Evolutionary conservation across 1,140 invertebrate genomes (phyloP), one percentile per base, ranked within the genome.

Genomic region (Theocolax elegans): DNA sequence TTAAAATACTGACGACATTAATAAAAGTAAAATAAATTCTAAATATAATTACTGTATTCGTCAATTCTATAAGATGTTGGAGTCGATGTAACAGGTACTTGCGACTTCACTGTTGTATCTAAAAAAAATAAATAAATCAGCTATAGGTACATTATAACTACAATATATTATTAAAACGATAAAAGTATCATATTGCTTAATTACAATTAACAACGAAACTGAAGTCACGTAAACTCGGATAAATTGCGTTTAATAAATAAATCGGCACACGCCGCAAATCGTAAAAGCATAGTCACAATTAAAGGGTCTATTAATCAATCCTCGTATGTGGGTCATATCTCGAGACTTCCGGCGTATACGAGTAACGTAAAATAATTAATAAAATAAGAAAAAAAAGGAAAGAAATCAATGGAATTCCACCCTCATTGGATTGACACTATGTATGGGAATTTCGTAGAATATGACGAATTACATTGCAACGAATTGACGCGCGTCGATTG

Each of bases 281-380:
- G 21, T 56, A 40, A 68, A 40, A 29, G 12, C 44, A 12, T 49
- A 19, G 6, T 31, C 25, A 25, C 66, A 68, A 68, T 68, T 68
- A 68, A 60, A 60, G 23, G 21, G 44, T 31, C 44, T 17, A 51
- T 68, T 60, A 60, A 53, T 60, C 66, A 60, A 68, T 68, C 46
- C 46, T 6, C 44, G 40, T 29, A 59, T 60, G 19, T 60, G 25
- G 66, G 66, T 29, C 66, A 40, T 25, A 4, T 6, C 31, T 35
- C 10, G 48, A 38, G 51, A 31, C 31, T 68, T 68, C 54, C 66
- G 56, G 54, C 21, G 17, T 17, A 31, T n/a, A 53, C 3, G 12
- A 49, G 27, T 13, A 7, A 48, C 23, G 9, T 13, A 44, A 7
- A 10, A 10, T 44, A 7, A 35, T 10, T 35, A 4, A 35, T 10